Base-by-base conservation (phyloP, 2,888 invertebrate genomes). In the Sarcophaga rosellei region DNA sequence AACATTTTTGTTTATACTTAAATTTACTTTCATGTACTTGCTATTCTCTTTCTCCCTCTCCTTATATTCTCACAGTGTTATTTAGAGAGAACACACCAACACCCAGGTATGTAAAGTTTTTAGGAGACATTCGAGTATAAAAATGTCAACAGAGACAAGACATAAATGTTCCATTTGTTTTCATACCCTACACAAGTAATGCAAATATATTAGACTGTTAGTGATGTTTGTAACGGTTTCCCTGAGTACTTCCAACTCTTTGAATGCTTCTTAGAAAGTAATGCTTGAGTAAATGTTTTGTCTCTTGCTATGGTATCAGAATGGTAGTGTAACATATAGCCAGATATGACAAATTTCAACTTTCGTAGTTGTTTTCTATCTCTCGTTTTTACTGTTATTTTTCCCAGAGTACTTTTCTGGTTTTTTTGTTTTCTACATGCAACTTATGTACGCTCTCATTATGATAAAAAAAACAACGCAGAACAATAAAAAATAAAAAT, bases 111-210 rank as follows among this genome's bases (percentile, higher is more conserved):
- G 57, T 57, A 53, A 4, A 70, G 65, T 77, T 45, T 74, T 74
- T 65, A 81, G 73, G 17, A 66, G 68, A 81, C 59, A 84, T 65
- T 81, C 81, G 74, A 63, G 35, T 73, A 78, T 72, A 47, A 83
- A 83, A 85, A 85, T 74, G 85, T 83, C 85, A 77, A 65, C 73
- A 82, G 83, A 85, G 87, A 85, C 85, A 78, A 69, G 82, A 74
- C 80, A 81, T 74, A 83, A 85, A 81, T 81, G 70, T 83, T 85
- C 68, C 80, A 85, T 85, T 85, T 87, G 70, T 81, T 73, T 82
- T 76, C 12, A 53, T 17, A 53, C 17, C 17, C 17, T 53, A 53
- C 17, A 15, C 53, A 76, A 35, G 1, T 35, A 35, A 10, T 8
- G 35, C 1, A 8, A 35, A 2, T 35, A 35, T 17, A 44, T 15